Evolutionary conservation across 2,113 vertebrate species (phyloP), one percentile per base, ranked within the genome.

Genomic region (Falcunculus frontatus): DNA sequence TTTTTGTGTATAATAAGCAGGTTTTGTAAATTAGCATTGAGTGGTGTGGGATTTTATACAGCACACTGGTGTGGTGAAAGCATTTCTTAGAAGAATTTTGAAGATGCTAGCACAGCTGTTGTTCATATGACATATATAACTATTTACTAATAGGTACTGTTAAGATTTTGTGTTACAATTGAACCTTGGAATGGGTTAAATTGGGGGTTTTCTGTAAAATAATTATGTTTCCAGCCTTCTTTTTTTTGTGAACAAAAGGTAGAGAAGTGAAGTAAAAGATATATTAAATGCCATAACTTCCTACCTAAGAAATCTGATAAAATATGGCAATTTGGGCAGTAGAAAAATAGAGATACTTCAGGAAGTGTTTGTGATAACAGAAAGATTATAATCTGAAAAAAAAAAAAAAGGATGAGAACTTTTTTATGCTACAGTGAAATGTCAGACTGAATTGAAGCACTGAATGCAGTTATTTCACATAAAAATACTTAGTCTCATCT

Each of bases 381-480:
- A 75, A 87, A 92, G 69, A 44, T 72, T 84, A 65, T 82, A 37
- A 91, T 83, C 83, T 81, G 23, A 30, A 19, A 49, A 69, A n/a
- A 63, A 76, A 23, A 85, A 65, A 56, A 20, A 87, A n/a, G n/a
- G 1, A 70, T 47, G n/a, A 76, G 14, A 69, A 80, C 7, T 57
- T 83, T 89, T 87, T 80, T 17, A 16, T 88, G 25, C 39, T 63
- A 47, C 29, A 35, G n/a, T n/a, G 14, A 90, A 91, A 80, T 18
- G 26, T 60, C 90, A 56, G 20, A 87, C 30, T 67, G 70, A 87
- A 89, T 75, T 72, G 74, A 82, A 88, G 59, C 22, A 55, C 79
- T 70, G 79, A 74, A 80, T 94, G 87, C 53, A 76, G 33, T 91
- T 85, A 74, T 59, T 63, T 91, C 76, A 84, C 74, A 76, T 80